Evolutionary conservation across 2,797 vertebrate genomes (phyloP).

Genomic region (Esox lucius): DNA sequence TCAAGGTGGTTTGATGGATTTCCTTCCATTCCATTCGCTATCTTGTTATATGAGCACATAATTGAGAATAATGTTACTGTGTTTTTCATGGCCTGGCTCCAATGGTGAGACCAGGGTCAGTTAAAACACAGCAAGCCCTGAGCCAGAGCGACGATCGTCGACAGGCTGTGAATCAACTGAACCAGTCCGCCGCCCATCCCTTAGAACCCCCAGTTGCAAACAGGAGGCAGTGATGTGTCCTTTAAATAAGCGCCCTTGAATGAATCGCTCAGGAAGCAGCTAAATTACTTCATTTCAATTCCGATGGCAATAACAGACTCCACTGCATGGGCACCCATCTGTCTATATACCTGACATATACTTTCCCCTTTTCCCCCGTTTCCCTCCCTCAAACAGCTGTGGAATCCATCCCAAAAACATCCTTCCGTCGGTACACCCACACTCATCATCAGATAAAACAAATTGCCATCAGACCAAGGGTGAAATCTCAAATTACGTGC

Average conservation of each 20-base stretch:
- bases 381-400: slow-evolving; percentile 13
- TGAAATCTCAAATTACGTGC: slow-evolving; percentile 63
- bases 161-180: slow-evolving; percentile 11
- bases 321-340: neutral
- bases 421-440: slow-evolving; percentile 36
- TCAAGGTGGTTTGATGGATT: slow-evolving; percentile 17
- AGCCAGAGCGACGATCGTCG: neutral
- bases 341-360: slow-evolving; percentile 15
- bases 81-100: slow-evolving; percentile 20
- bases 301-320: slow-evolving; percentile 16
- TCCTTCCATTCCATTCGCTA: slow-evolving; percentile 15
- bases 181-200: neutral
- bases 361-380: slow-evolving; percentile 17
- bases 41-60: slow-evolving; percentile 24
- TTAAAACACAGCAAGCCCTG: slow-evolving; percentile 14
- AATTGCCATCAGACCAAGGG: slow-evolving; percentile 56
- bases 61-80: slow-evolving; percentile 31
- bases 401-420: slow-evolving; percentile 41
- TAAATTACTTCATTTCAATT: slow-evolving; percentile 10
- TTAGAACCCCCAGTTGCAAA: neutral
- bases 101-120: slow-evolving; percentile 1
- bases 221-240: neutral
- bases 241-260: neutral
- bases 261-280: slow-evolving; percentile 10
- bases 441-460: slow-evolving; percentile 58